phyloP scores from a whole-genome alignment of 2,797 vertebrate genomes.

The Phoeniculus purpureus region DNA sequence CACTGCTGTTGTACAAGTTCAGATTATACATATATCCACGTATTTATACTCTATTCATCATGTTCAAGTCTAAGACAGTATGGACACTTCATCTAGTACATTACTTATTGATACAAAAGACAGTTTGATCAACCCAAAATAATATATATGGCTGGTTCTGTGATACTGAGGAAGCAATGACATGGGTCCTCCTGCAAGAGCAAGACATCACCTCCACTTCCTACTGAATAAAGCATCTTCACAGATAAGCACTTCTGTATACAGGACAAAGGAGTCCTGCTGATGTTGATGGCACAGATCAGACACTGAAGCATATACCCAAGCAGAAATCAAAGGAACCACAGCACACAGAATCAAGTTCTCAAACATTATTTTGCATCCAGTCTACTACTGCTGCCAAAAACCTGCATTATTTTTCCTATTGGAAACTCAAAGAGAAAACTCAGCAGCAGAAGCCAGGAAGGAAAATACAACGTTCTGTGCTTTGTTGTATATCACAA shows the following conservation, averaged over 20 bases:
- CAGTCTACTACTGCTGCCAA: not conserved
- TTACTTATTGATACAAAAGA: not conserved
- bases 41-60: not conserved
- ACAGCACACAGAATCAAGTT: not conserved
- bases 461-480: not conserved
- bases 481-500: not conserved
- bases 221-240: not conserved
- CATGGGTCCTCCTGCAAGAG: not conserved
- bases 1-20: not conserved
- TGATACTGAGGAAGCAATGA: not conserved
- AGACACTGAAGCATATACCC: not conserved
- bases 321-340: not conserved
- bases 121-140: not conserved
- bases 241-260: not conserved
- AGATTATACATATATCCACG: not conserved
- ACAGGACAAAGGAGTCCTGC: not conserved
- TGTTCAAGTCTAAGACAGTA: not conserved
- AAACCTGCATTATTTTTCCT: not conserved
- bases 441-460: not conserved
- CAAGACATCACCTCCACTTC: not conserved
- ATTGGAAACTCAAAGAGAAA: not conserved
- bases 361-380: not conserved
- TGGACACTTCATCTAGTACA: not conserved
- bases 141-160: not conserved
- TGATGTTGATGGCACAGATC: not conserved